Conservation (phyloP, 2,113 vertebrate genomes). For the Prietella phreatophila region DNA sequence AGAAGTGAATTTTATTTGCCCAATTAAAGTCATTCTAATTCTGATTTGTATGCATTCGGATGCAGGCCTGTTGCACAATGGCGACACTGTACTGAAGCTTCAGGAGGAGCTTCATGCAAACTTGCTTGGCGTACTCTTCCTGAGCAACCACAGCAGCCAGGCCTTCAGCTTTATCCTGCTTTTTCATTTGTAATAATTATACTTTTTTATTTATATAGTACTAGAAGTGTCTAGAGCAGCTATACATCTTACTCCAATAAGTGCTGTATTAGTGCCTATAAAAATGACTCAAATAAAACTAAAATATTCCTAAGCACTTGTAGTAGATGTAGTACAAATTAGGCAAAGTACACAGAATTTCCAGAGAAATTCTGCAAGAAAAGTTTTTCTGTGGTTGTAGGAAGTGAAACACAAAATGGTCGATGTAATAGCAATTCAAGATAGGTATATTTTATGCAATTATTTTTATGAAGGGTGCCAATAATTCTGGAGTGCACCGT, state of each 20-base stretch:
- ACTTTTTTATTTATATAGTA: neutral
- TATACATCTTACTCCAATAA: neutral
- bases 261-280: neutral
- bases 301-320: neutral
- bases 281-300: neutral
- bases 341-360: neutral
- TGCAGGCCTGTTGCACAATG: conserved; percentile 60
- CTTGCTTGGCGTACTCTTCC: conserved; percentile 70
- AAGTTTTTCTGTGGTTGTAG: neutral
- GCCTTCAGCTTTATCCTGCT: conserved; percentile 70
- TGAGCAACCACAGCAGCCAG: conserved; percentile 66
- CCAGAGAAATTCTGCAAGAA: too few species aligned
- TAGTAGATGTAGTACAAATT: neutral
- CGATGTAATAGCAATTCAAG: neutral
- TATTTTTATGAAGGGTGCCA: neutral
- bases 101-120: conserved; percentile 61
- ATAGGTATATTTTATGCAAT: neutral
- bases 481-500: neutral
- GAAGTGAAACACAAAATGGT: neutral
- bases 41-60: conserved; percentile 51
- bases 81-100: conserved; percentile 37
- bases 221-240: neutral
- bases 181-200: conserved; percentile 66
- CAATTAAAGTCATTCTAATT: conserved; percentile 1
- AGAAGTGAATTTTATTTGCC: conserved; percentile 6